These are phyloP conservation scores for Agrochola lota DNA, from an alignment of 2,888 invertebrate genomes.

Conservation along the genomic window DNA sequence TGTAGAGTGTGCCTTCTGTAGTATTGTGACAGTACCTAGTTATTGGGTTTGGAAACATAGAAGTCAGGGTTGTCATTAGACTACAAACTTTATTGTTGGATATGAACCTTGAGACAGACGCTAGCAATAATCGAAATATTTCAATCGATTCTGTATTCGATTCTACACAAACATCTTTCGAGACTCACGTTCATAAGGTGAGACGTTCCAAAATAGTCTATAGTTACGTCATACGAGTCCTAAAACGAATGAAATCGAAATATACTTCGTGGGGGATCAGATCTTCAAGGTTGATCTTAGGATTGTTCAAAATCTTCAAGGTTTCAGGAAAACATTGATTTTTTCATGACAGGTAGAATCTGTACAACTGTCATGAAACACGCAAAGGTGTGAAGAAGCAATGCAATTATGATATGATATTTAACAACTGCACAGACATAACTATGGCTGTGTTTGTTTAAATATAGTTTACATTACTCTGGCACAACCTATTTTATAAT, in stretches of 20 bases:
- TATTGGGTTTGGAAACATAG: background rate
- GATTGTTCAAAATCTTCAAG: too few species aligned
- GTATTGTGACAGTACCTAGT: background rate
- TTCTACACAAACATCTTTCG: background rate
- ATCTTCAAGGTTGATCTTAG: background rate
- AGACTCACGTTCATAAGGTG: background rate
- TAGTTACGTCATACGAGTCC: background rate
- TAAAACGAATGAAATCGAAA: too few species aligned
- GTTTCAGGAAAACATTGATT: background rate
- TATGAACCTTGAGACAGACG: background rate
- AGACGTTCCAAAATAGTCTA: background rate
- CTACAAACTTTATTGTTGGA: conserved; percentile 46
- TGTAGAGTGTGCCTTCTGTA: too few species aligned
- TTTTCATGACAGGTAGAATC: background rate
- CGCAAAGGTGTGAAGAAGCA: background rate
- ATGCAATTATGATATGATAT: background rate
- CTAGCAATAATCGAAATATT: background rate
- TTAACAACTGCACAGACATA: background rate
- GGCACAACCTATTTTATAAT: background rate
- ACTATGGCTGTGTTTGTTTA: background rate
- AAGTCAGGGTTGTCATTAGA: background rate
- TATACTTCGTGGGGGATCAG: too few species aligned
- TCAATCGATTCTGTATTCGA: background rate
- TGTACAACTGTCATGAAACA: too few species aligned
- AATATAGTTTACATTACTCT: background rate